phyloP scores from a whole-genome alignment of 2,113 vertebrate genomes.

The Hydrolagus affinis region DNA sequence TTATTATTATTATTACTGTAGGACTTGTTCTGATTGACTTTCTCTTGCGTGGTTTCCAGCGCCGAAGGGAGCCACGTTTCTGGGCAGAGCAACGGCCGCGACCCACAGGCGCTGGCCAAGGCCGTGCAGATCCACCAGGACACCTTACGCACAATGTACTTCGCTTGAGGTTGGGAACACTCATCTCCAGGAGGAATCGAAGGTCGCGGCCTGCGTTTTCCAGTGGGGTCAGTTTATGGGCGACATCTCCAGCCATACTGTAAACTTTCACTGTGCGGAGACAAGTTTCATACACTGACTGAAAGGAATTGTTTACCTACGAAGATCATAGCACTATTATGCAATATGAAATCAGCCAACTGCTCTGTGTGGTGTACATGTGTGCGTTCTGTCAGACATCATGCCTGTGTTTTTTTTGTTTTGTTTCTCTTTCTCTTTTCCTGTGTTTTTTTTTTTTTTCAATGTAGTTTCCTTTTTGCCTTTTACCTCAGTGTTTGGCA shows the following conservation, averaged over 20 bases:
- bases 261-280: conserved; percentile 74
- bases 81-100: conserved; percentile 94
- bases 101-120: conserved; percentile 96
- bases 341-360: conserved; percentile 99
- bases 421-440: conserved; percentile 45
- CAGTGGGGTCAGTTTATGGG: conserved; percentile 59
- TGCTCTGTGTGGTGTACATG: conserved; percentile 50
- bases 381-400: conserved; percentile 28
- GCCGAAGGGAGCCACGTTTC: conserved; percentile 99
- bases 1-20: not conserved
- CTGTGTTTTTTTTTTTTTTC: conserved; percentile 45
- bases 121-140: conserved; percentile 99
- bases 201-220: conserved; percentile 61
- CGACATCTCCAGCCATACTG: conserved; percentile 58
- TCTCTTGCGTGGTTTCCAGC: conserved; percentile 50
- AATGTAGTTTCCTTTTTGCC: conserved; percentile 59
- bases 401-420: conserved; percentile 36
- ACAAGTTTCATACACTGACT: conserved; percentile 55
- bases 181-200: conserved; percentile 48
- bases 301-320: conserved; percentile 62
- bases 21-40: conserved; percentile 30
- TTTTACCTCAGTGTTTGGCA: conserved; percentile 80
- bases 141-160: conserved; percentile 99
- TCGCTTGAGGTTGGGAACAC: conserved; percentile 69
- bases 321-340: conserved; percentile 89